Evolutionary conservation across 2,888 invertebrate species (phyloP).

Genomic region (Watsonalla cultraria): DNA sequence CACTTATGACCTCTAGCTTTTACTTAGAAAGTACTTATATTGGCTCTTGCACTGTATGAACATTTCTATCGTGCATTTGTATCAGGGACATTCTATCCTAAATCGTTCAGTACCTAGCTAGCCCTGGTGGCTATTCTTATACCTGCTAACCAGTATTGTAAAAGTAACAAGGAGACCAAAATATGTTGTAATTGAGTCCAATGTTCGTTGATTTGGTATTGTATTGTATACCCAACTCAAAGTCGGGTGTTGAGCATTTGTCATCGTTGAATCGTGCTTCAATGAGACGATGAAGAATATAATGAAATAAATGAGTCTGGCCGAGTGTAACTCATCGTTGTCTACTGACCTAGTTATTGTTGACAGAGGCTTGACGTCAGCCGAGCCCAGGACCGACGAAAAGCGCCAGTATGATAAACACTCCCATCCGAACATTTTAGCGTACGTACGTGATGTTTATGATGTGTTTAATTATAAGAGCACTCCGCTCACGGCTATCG

Average conservation of each 20-base stretch:
- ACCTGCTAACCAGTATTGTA: too few relatives aligned
- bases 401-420: constrained; percentile 47
- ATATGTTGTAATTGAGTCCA: too few relatives aligned
- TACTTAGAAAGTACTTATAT: neutral
- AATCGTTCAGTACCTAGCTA: too few relatives aligned
- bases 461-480: constrained; percentile 44
- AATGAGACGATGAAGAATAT: constrained; percentile 27
- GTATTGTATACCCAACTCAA: too few relatives aligned
- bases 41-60: neutral
- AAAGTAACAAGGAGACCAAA: too few relatives aligned
- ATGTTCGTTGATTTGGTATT: neutral
- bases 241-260: constrained; percentile 9
- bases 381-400: constrained; percentile 47
- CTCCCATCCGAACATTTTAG: constrained; percentile 42
- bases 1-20: neutral
- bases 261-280: constrained; percentile 16
- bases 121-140: too few relatives aligned
- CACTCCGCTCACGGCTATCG: constrained; percentile 30
- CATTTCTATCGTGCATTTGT: too few relatives aligned
- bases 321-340: constrained; percentile 64
- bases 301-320: constrained; percentile 48
- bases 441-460: constrained; percentile 39
- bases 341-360: constrained; percentile 71
- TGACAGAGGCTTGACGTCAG: constrained; percentile 70
- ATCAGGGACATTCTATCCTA: too few relatives aligned